Base-by-base conservation (phyloP, 2,888 invertebrate genomes). In the Cantharis lateralis region DNA sequence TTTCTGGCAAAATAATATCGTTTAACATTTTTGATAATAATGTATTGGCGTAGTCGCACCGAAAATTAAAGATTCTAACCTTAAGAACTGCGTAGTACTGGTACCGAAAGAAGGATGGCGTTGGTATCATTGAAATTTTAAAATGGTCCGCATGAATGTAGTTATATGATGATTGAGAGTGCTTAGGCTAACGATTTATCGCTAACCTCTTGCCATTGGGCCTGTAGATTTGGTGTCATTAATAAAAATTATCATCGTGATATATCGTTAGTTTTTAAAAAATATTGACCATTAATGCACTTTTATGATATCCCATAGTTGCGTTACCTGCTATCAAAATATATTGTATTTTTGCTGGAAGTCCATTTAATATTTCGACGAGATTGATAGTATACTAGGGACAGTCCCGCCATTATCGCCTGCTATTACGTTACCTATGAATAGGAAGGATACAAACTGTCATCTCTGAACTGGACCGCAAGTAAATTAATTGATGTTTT, bases 331-430 rank as follows among this genome's bases (percentile, higher is more conserved):
- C 48, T 48, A 48, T 48, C 48, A 48, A 48, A 48, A 48, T 7
- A 48, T 48, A 48, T 48, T 48, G 48, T 48, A 48, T 48, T 48
- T 48, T 48, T 48, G 48, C n/a, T 48, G 48, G 18, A 63, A 63
- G 16, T 66, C 64, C 71, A 73, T 69, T 68, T 68, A 68, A 73
- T 73, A 75, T 71, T 78, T 74, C 74, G 70, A 15, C 16, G 78
- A 81, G 80, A 81, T 81, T 81, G 80, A 81, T 81, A 80, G 80
- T 69, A 75, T 68, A 70, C 79, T 64, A 72, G 81, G 79, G 81
- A 80, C 75, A 78, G 48, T 75, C 73, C 69, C 15, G 26, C 68
- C 69, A 73, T 69, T 73, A 73, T 73, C 73, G 69, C 20, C 61
- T 11, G 48, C 73, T 48, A 68, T 69, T 69, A 69, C 68, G 26